Evolutionary conservation across 2,113 vertebrate genomes (phyloP), one percentile per base, ranked within the genome.

Genomic region (Oryzias woworae): DNA sequence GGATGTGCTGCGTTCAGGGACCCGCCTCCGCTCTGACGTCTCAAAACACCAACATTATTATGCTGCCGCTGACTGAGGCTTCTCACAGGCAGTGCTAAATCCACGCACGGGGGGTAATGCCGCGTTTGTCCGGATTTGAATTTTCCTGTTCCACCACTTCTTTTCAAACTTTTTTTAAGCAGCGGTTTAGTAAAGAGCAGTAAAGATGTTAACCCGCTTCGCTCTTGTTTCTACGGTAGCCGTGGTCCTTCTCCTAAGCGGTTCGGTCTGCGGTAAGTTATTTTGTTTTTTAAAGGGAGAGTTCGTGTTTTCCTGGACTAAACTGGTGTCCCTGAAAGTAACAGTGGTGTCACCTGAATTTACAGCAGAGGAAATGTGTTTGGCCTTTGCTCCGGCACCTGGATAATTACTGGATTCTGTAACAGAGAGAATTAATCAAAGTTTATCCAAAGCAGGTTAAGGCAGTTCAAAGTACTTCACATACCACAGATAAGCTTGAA

Each of bases 21-120:
- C 73, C 85, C 86, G 77, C 88, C 84, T 77, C 31, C 59, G 1
- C 45, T 59, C 78, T 58, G 12, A 87, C 82, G 84, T 85, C 18
- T 17, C 26, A 12, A 42, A 36, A 20, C 44, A 60, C 53, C 73
- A 31, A 58, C 74, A 36, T 52, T 17, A 20, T 20, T 49, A 31
- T 26, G 22, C 58, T 72, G 56, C 59, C 41, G 49, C 20, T 55
- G 54, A 73, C 65, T 75, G 57, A 80, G 75, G 14, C 20, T 46
- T 5, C 1, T 16, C 50, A 18, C 54, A n/a, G 23, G 4, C 57
- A 12, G 61, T 0, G 16, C 2, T 2, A 28, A 36, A 58, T 48
- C 17, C 17, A 7, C 59, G 1, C 13, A 2, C 3, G 23, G 12
- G 46, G 46, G 48, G 53, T 43, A 44, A 80, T 82, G 83, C 44